Evolutionary conservation across 2,888 invertebrate genomes (phyloP).

Genomic region (Teinopalpus imperialis): DNA sequence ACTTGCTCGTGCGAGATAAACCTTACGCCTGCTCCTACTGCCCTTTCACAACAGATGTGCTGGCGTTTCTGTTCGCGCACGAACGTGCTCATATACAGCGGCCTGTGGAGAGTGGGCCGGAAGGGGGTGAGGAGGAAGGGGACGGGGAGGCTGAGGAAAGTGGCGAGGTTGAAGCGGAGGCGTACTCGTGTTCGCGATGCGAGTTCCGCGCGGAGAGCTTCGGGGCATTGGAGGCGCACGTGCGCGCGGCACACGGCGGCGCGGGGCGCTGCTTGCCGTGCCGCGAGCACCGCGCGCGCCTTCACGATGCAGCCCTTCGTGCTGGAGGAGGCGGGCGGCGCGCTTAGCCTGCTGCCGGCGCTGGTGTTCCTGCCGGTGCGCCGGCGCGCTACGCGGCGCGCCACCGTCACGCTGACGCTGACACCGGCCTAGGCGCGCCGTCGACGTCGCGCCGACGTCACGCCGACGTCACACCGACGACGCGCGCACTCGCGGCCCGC

Average conservation of each 20-base stretch:
- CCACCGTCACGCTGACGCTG: constrained; percentile 95
- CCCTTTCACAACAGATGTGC: constrained; percentile 93
- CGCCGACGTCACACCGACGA: constrained; percentile 31
- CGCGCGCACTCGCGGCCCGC: constrained; percentile 52
- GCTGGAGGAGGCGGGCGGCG: constrained; percentile 84
- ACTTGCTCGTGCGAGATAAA: constrained; percentile 83
- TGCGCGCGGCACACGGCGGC: constrained; percentile 74
- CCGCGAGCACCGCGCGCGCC: constrained; percentile 81
- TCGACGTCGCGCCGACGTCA: constrained; percentile 26
- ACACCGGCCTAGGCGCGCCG: constrained; percentile 89
- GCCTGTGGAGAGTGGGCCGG: constrained; percentile 41
- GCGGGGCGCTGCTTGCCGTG: constrained; percentile 77
- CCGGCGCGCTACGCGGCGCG: constrained; percentile 91
- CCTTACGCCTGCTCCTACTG: constrained; percentile 95
- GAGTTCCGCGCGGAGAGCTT: constrained; percentile 75
- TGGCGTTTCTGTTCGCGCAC: constrained; percentile 95
- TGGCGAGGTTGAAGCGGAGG: constrained; percentile 51
- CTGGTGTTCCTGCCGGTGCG: constrained; percentile 96
- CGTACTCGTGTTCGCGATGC: constrained; percentile 74
- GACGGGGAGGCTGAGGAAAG: constrained; percentile 47
- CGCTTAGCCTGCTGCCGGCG: constrained; percentile 91
- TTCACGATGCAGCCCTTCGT: constrained; percentile 96
- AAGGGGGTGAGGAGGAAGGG: constrained; percentile 62
- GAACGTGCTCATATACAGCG: constrained; percentile 89
- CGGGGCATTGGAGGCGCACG: constrained; percentile 72